Conservation (phyloP, 2,797 vertebrate species). For the Ceryle rudis region DNA sequence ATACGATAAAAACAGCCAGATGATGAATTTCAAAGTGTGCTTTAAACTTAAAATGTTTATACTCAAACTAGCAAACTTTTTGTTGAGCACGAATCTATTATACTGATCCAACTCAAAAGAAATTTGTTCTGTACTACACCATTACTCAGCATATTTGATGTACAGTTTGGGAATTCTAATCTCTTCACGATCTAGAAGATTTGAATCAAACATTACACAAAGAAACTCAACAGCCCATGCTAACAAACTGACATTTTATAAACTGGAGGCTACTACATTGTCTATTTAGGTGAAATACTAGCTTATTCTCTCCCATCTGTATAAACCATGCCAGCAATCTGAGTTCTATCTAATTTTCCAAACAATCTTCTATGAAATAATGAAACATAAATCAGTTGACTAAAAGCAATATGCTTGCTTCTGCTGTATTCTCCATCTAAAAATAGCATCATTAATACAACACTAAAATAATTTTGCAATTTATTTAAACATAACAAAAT, state of each 20-base stretch:
- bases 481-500: conserved; percentile 8
- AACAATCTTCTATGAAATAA: not conserved
- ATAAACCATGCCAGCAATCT: not conserved
- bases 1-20: not conserved
- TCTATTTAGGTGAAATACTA: not conserved
- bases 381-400: not conserved
- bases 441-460: not conserved
- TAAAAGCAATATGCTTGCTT: not conserved
- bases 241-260: not conserved
- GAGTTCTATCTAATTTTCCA: conserved; percentile 21
- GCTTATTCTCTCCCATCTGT: not conserved
- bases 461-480: not conserved
- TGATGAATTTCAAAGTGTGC: not conserved
- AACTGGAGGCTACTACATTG: not conserved
- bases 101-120: not conserved
- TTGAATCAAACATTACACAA: not conserved
- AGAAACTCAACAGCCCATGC: not conserved
- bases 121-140: not conserved
- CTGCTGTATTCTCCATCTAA: not conserved
- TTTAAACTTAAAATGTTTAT: not conserved
- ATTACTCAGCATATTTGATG: not conserved
- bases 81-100: not conserved
- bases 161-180: not conserved
- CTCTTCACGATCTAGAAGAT: not conserved
- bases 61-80: not conserved